phyloP scores from a whole-genome alignment of 2,888 invertebrate species.

The Melanotus villosus region DNA sequence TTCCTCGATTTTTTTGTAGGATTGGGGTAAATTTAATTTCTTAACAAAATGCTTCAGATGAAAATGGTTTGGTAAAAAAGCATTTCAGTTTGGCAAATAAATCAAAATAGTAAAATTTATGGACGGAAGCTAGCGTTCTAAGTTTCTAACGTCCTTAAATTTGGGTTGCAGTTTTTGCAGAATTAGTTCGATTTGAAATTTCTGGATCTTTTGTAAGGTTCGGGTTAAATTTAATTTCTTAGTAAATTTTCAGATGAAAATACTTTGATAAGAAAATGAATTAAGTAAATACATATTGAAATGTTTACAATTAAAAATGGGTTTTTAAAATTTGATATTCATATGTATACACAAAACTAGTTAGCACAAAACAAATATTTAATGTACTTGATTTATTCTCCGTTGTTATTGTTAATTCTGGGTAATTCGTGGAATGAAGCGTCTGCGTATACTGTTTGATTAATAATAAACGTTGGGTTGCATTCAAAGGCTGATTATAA shows the following conservation, averaged over 20 bases:
- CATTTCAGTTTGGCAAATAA: too few relatives aligned
- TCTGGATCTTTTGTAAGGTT: neutral
- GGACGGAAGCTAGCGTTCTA: constrained; percentile 12
- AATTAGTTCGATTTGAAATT: neutral
- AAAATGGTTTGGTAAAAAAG: too few relatives aligned
- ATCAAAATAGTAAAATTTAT: too few relatives aligned
- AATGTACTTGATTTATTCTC: too few relatives aligned
- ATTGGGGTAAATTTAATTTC: neutral
- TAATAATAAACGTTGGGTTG: neutral
- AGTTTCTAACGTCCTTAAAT: constrained; percentile 7
- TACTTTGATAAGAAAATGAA: too few relatives aligned
- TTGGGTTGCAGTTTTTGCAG: neutral
- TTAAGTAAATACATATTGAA: too few relatives aligned
- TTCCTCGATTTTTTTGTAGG: neutral
- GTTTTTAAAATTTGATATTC: too few relatives aligned
- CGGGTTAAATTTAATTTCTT: neutral
- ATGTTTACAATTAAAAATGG: too few relatives aligned
- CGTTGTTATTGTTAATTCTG: too few relatives aligned
- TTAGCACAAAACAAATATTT: too few relatives aligned
- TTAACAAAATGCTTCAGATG: neutral
- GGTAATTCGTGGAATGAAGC: neutral
- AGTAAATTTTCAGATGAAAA: too few relatives aligned
- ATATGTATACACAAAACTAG: too few relatives aligned
- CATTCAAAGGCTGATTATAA: neutral
- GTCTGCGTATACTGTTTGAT: neutral